phyloP scores from a whole-genome alignment of 2,113 vertebrate species.

The Ophthalmolycus amberensis region DNA sequence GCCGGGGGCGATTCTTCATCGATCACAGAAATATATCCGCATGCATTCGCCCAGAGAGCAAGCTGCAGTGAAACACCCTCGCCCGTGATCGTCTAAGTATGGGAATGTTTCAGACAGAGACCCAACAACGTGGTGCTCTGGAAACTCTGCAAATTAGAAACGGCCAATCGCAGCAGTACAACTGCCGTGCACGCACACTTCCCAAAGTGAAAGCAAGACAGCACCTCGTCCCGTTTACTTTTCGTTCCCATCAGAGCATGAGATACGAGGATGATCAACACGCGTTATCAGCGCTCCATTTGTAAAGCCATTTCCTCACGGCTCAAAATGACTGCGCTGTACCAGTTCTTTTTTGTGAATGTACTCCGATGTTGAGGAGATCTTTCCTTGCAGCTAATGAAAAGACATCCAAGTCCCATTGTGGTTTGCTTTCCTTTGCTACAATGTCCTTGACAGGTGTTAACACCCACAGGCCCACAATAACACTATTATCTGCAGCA shows the following conservation, averaged over 20 bases:
- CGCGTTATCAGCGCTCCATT: too few relatives aligned
- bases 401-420: not conserved
- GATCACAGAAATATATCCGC: not conserved
- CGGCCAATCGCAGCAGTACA: too few relatives aligned
- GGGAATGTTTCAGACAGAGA: not conserved
- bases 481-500: constrained; percentile 4
- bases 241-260: too few relatives aligned
- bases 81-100: not conserved
- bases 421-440: not conserved
- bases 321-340: too few relatives aligned
- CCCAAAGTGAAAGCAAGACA: too few relatives aligned
- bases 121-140: not conserved
- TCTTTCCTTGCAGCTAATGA: not conserved
- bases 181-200: too few relatives aligned
- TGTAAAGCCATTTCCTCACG: too few relatives aligned
- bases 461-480: constrained; percentile 8
- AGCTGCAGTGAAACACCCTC: not conserved
- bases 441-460: constrained; percentile 6
- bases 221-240: too few relatives aligned
- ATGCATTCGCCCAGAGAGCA: too few relatives aligned
- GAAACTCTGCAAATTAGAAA: not conserved
- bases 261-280: too few relatives aligned
- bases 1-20: not conserved
- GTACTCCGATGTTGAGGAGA: not conserved
- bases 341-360: not conserved